A percentile compares a stretch with the other conserved stretches of the same genome.
These are phyloP conservation scores for Pterois miles DNA, from an alignment of 2,797 vertebrate species.

Conservation along the genomic window DNA sequence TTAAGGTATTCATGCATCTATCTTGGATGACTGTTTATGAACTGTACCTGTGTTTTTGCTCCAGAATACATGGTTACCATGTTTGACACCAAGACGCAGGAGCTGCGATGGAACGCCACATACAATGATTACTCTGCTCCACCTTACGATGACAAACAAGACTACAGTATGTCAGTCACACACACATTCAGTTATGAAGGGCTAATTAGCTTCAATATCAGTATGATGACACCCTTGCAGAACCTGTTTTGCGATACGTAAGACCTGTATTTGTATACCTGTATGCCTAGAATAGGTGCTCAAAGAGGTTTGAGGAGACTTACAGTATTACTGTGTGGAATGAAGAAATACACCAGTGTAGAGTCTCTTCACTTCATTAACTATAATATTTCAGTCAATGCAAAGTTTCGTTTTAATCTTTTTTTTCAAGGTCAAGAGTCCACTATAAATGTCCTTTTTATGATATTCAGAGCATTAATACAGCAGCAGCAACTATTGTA, in stretches of 20 bases:
- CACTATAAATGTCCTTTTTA: background rate
- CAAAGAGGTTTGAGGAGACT: background rate
- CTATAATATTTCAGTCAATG: background rate
- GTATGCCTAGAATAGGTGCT: background rate
- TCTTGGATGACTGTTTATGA: background rate
- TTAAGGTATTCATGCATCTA: background rate
- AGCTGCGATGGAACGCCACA: constrained; percentile 94
- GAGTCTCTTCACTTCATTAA: background rate
- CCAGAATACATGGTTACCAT: constrained; percentile 96
- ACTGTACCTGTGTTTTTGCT: background rate
- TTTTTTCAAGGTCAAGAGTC: background rate
- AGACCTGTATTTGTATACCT: background rate
- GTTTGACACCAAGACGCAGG: constrained; percentile 93
- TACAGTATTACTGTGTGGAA: background rate
- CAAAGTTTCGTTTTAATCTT: background rate
- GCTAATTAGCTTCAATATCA: background rate
- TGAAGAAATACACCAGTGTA: background rate
- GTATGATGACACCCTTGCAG: background rate
- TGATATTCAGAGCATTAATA: background rate
- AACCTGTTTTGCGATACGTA: background rate
- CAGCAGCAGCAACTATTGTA: background rate
- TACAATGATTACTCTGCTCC: constrained; percentile 93
- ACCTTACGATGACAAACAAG: constrained; percentile 84
- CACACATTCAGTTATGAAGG: background rate
- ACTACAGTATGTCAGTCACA: constrained; percentile 87